Conservation (phyloP, 1,140 invertebrate species). For the Apis dorsata region DNA sequence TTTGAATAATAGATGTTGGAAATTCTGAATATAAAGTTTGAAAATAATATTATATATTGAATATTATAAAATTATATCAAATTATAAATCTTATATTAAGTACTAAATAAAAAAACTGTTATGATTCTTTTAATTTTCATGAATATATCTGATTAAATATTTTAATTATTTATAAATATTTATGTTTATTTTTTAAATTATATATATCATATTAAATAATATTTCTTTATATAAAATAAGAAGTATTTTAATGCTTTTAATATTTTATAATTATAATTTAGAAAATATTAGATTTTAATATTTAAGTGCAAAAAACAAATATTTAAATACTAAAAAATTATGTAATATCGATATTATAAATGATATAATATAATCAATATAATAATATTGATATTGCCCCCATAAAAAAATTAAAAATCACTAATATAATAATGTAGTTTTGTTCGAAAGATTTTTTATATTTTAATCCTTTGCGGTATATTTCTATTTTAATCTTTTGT, state of each 20-base stretch:
- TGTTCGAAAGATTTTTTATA: no score
- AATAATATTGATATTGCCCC: background rate
- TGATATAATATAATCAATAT: background rate
- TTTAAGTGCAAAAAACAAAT: background rate
- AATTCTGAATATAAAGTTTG: background rate
- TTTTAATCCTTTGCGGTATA: no score
- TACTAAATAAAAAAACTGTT: background rate
- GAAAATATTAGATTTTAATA: background rate
- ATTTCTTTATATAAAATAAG: background rate
- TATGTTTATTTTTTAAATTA: background rate
- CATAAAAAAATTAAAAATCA: no score
- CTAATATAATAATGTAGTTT: no score
- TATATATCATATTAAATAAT: background rate
- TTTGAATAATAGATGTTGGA: background rate
- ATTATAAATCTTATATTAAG: background rate
- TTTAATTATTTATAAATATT: background rate
- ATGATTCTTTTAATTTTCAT: no score
- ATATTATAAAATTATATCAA: background rate
- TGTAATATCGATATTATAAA: background rate
- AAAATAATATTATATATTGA: background rate
- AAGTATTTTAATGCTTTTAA: background rate
- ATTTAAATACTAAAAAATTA: background rate
- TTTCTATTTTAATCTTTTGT: no score
- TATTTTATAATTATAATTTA: background rate
- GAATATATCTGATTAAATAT: background rate